Percentiles rank a stretch among this genome's conserved stretches.
These are phyloP conservation scores for Micrasema minimum DNA, from an alignment of 1,140 invertebrate genomes.

Conservation along the genomic window DNA sequence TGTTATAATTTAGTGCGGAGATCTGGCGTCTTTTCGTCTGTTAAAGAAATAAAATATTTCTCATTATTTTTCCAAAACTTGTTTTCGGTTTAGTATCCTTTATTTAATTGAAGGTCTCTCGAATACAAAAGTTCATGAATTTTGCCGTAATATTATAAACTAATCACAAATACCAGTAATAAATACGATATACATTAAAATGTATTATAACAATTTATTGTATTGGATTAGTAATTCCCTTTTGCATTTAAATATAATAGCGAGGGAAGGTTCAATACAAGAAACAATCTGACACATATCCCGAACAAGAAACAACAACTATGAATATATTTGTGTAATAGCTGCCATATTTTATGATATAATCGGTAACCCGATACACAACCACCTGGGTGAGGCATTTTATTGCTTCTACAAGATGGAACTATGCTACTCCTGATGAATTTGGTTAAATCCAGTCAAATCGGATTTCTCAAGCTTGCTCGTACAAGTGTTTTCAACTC, in stretches of 20 bases:
- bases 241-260: no score
- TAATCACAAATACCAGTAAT: no score
- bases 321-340: slow-evolving; percentile 34
- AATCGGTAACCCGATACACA: slow-evolving; percentile 32
- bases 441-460: not conserved
- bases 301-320: slow-evolving; percentile 7
- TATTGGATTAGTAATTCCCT: slow-evolving; percentile 6
- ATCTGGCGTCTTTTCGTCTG: slow-evolving; percentile 16
- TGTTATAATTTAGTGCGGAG: not conserved
- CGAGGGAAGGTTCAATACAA: slow-evolving; percentile 5
- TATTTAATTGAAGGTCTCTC: no score
- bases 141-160: no score
- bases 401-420: not conserved
- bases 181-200: no score
- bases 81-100: no score
- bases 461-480: not conserved
- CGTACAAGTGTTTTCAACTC: no score
- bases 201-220: no score
- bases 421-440: slow-evolving; percentile 8
- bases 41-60: not conserved
- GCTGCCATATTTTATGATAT: slow-evolving; percentile 34
- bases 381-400: slow-evolving; percentile 13
- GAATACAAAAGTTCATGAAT: no score
- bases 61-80: no score
- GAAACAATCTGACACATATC: slow-evolving; percentile 24